phyloP scores from a whole-genome alignment of 2,888 invertebrate species.

The Ichneumoninae sp. region DNA sequence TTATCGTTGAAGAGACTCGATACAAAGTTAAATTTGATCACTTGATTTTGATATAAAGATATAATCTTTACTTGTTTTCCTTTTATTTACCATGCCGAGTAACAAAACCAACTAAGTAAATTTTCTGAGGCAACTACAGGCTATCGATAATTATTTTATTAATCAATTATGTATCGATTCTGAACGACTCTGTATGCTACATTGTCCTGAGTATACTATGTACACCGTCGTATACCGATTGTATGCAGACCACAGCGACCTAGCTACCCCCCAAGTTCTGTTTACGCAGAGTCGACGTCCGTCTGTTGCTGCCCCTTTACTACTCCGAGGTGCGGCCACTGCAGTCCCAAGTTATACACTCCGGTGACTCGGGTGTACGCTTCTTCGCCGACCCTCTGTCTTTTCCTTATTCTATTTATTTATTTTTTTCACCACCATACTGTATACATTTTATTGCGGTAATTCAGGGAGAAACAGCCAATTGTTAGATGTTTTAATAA shows the following conservation, averaged over 20 bases:
- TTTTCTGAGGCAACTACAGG: no score
- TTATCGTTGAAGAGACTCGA: no score
- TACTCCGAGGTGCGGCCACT: slow-evolving; percentile 40
- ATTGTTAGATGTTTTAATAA: background rate
- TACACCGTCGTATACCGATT: slow-evolving; percentile 15
- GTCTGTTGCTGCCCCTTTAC: slow-evolving; percentile 55
- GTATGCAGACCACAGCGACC: slow-evolving; percentile 11
- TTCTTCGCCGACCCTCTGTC: background rate
- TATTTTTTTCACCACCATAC: background rate
- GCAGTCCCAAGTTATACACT: slow-evolving; percentile 6
- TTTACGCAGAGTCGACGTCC: slow-evolving; percentile 75
- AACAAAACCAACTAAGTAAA: background rate
- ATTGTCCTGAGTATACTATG: slow-evolving; percentile 69
- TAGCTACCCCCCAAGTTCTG: slow-evolving; percentile 50
- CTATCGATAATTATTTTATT: no score
- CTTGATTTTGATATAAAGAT: no score
- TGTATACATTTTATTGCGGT: background rate
- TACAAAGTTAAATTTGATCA: no score
- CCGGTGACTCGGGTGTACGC: background rate
- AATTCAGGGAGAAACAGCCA: background rate
- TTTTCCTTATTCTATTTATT: background rate
- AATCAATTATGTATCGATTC: background rate
- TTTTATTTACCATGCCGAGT: background rate
- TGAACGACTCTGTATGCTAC: background rate
- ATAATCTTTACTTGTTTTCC: background rate